Conservation (phyloP, 2,888 invertebrate species). For the Agapostemon virescens region DNA sequence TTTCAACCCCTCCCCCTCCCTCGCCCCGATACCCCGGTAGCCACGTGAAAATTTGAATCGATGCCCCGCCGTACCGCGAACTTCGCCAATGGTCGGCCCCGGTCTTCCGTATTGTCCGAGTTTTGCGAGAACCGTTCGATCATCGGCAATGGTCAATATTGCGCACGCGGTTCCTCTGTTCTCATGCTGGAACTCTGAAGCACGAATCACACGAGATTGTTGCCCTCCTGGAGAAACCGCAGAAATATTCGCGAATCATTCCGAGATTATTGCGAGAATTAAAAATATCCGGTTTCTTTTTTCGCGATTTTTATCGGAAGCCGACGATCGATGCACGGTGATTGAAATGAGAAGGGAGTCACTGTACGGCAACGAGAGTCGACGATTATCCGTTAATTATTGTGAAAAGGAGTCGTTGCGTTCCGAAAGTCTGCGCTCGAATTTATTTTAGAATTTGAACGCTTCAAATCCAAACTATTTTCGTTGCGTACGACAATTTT, state of each 20-base stretch:
- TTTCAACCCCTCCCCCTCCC: neutral
- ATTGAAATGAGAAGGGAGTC: too few relatives aligned
- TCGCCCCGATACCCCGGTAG: neutral
- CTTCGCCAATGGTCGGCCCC: neutral
- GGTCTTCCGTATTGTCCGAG: constrained; percentile 6
- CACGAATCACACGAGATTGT: neutral
- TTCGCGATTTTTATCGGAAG: neutral
- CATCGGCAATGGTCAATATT: neutral
- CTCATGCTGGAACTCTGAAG: neutral
- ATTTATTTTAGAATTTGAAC: too few relatives aligned
- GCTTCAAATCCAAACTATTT: too few relatives aligned
- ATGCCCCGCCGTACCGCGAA: neutral
- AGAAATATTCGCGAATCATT: neutral
- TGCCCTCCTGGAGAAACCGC: neutral
- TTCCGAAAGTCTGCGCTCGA: too few relatives aligned
- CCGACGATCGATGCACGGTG: too few relatives aligned
- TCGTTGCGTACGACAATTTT: too few relatives aligned
- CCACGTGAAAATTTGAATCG: constrained; percentile 7
- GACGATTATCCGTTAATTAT: too few relatives aligned
- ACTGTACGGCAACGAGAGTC: too few relatives aligned
- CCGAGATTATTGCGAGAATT: neutral
- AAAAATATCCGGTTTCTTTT: too few relatives aligned
- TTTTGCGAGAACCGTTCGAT: neutral
- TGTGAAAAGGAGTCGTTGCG: too few relatives aligned
- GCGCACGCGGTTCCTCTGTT: neutral